phyloP scores from a whole-genome alignment of 2,113 vertebrate species.

The Romanogobio albipinnatus region DNA sequence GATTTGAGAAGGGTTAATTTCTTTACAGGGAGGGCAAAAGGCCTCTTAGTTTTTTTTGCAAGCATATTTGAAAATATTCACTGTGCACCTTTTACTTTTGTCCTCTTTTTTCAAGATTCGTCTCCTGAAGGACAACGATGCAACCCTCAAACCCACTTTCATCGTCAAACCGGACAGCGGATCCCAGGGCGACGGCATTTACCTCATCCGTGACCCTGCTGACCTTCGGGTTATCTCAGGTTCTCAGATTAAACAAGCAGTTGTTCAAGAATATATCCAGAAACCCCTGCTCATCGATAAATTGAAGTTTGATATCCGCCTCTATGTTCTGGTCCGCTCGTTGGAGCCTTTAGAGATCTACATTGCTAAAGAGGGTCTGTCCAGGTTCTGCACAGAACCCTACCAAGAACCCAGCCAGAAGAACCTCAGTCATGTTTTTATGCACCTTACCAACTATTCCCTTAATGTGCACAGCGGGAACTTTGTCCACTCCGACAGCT shows the following conservation, averaged over 20 bases:
- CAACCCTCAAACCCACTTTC: constrained; percentile 85
- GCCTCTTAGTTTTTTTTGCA: neutral
- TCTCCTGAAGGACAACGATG: constrained; percentile 82
- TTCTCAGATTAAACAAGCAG: constrained; percentile 83
- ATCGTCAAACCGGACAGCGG: constrained; percentile 96
- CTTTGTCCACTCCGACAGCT: constrained; percentile 91
- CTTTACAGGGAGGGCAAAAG: neutral
- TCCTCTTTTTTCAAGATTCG: constrained; percentile 75
- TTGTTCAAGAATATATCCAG: constrained; percentile 95
- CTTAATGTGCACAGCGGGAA: constrained; percentile 93
- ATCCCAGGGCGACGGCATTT: constrained; percentile 98
- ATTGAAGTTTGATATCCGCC: constrained; percentile 96
- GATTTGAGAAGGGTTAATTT: neutral
- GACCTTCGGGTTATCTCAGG: constrained; percentile 81
- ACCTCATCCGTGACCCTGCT: constrained; percentile 92
- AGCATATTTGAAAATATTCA: neutral
- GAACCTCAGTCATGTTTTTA: constrained; percentile 93
- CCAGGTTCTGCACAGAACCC: constrained; percentile 95
- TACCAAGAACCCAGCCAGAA: constrained; percentile 92
- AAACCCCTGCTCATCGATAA: constrained; percentile 93
- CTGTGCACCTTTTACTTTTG: neutral
- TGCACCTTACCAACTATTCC: constrained; percentile 98
- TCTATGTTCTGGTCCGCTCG: constrained; percentile 93
- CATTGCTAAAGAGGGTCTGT: constrained; percentile 95
- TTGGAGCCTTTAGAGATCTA: constrained; percentile 95